Evolutionary conservation across 92 coral and sea anemone genomes (phyloP), one percentile per base, ranked within the genome.

Genomic region (Epizoanthus rinbou): DNA sequence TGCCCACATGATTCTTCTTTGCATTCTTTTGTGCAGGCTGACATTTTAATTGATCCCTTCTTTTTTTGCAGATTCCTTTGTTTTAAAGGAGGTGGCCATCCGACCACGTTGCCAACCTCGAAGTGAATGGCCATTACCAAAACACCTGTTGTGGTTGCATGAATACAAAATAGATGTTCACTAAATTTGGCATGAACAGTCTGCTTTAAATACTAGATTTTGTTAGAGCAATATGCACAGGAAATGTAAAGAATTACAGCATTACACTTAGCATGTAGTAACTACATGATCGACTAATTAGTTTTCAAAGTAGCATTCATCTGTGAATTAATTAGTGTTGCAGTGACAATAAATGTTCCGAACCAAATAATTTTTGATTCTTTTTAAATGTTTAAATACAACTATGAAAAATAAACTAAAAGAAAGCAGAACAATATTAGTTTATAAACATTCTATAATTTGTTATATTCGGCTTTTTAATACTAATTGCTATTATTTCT

Each of bases 71-170:
- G 86, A 67, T 68, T 66, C 83, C 74, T 82, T 87, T 43, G 92
- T 66, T 76, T 89, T 90, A 82, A 80, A 86, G 59, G 84, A 85
- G 16, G 74, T 74, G 7, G 90, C 89, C 57, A 73, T 74, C 39
- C 87, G 67, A 64, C 78, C 78, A 28, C 85, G 68, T 31, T 89
- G 70, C 92, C 90, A 86, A 47, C 73, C 73, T 45, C 86, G 54
- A 22, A 84, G 60, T 39, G 91, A 87, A 73, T 87, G 88, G 53
- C 88, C 87, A 54, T 71, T 82, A 74, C 88, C 85, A 87, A 73
- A 87, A 57, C 86, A 60, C 70, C 90, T 87, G 82, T 69, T 69
- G 74, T n/a, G 74, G 5, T 69, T 21, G 33, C 73, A 68, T 35
- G 52, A 68, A 35, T 33, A 68, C 4, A 68, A n/a, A 28, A 67